These are phyloP conservation scores for Dyspetes luteomarginatus DNA, from an alignment of 2,888 invertebrate species.

Conservation along the genomic window DNA sequence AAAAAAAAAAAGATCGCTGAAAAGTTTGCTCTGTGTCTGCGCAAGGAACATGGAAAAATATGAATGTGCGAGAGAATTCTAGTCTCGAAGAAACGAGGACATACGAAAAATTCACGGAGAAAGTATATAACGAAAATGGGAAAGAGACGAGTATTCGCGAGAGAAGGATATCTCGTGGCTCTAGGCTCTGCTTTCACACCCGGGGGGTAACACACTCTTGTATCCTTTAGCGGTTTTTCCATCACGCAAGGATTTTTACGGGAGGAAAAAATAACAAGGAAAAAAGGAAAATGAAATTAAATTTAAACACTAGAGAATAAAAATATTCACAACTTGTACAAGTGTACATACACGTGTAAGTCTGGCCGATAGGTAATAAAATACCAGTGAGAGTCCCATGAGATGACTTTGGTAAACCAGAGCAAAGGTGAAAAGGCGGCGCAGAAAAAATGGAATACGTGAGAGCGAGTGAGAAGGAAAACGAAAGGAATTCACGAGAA, in stretches of 20 bases:
- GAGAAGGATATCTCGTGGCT: constrained; percentile 28
- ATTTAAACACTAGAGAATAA: neutral
- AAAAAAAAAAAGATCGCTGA: neutral
- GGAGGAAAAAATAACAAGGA: constrained; percentile 17
- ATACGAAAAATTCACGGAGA: neutral
- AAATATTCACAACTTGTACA: neutral
- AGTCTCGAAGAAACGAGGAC: neutral
- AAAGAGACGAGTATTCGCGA: constrained; percentile 9
- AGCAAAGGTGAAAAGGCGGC: neutral
- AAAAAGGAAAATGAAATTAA: neutral
- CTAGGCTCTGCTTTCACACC: constrained; percentile 30
- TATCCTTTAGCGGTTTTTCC: constrained; percentile 23
- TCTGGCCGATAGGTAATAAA: neutral
- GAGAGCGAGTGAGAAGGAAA: no score
- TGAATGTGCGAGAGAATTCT: neutral
- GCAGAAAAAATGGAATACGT: no score
- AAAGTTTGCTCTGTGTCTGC: neutral
- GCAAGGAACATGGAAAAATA: neutral
- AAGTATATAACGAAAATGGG: neutral
- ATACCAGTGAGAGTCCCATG: neutral
- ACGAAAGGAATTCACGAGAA: no score
- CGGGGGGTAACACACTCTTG: constrained; percentile 19
- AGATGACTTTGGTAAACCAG: neutral
- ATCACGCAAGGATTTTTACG: constrained; percentile 26
- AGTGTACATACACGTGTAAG: neutral